Conservation (phyloP, 2,888 invertebrate genomes). For the Polylopha cassiicola region DNA sequence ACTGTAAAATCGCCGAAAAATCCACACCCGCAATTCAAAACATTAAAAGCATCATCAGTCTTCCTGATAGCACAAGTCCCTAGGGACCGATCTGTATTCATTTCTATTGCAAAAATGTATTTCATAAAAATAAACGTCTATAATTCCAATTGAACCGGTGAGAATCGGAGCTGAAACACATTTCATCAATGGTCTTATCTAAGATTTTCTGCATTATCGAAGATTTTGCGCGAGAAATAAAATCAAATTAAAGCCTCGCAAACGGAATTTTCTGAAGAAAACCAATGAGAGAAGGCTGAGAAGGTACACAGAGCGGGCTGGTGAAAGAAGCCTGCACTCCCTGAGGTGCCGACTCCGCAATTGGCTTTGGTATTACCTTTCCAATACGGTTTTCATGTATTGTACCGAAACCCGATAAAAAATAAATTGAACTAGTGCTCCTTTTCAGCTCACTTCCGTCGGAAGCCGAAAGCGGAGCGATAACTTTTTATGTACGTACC, state of each 20-base stretch:
- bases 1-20: no score
- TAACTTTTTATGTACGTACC: slow-evolving; percentile 14
- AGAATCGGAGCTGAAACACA: no score
- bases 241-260: slow-evolving; percentile 18
- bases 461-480: slow-evolving; percentile 15
- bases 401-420: slow-evolving; percentile 23
- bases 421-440: slow-evolving; percentile 23
- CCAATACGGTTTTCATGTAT: slow-evolving; percentile 27
- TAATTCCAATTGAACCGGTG: no score
- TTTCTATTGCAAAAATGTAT: no score
- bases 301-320: slow-evolving; percentile 24
- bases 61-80: no score
- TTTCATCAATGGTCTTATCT: no score
- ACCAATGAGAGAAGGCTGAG: slow-evolving; percentile 25
- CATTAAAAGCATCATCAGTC: no score
- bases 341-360: slow-evolving; percentile 29
- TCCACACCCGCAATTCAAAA: no score
- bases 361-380: slow-evolving; percentile 30
- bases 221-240: slow-evolving; percentile 4
- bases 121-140: no score
- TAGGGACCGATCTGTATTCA: no score
- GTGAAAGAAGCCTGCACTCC: slow-evolving; percentile 27
- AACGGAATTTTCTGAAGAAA: slow-evolving; percentile 16
- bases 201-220: slow-evolving; percentile 6
- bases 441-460: slow-evolving; percentile 17